phyloP scores from a whole-genome alignment of 2,113 vertebrate genomes.

The Notothenia coriiceps region DNA sequence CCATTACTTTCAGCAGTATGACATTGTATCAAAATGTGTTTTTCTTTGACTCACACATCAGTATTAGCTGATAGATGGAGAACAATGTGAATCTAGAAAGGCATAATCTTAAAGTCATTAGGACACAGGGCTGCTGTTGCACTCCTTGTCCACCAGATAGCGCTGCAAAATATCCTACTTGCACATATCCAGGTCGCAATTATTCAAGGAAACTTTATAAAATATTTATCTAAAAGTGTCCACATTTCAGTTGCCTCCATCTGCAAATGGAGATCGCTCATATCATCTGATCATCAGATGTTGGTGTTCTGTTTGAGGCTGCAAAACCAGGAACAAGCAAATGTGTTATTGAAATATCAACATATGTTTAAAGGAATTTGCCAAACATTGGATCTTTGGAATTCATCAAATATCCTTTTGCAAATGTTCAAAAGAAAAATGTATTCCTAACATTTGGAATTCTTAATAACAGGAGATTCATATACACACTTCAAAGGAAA shows the following conservation, averaged over 20 bases:
- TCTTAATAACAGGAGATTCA: not conserved
- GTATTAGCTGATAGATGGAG: too few species aligned
- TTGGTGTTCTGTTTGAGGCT: not conserved
- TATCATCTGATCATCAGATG: not conserved
- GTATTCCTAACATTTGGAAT: not conserved
- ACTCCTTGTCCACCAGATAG: constrained; percentile 13
- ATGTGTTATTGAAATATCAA: not conserved
- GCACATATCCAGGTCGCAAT: not conserved
- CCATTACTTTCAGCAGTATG: not conserved
- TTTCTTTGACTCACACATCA: not conserved
- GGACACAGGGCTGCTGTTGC: not conserved
- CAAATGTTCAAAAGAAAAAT: not conserved
- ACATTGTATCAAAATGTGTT: not conserved
- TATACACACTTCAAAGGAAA: not conserved
- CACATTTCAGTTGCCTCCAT: not conserved
- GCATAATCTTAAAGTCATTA: not conserved
- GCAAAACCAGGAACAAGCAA: not conserved
- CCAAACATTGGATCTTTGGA: not conserved
- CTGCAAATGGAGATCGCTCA: not conserved
- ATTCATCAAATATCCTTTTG: not conserved
- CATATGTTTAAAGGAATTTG: not conserved
- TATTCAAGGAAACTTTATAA: not conserved
- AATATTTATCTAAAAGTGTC: not conserved
- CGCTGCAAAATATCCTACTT: too few species aligned
- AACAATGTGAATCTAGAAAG: constrained; percentile 7